A percentile compares a stretch with the other conserved stretches of the same genome.
These are phyloP conservation scores for Proisotoma minuta DNA, from an alignment of 2,888 invertebrate genomes.

Conservation along the genomic window DNA sequence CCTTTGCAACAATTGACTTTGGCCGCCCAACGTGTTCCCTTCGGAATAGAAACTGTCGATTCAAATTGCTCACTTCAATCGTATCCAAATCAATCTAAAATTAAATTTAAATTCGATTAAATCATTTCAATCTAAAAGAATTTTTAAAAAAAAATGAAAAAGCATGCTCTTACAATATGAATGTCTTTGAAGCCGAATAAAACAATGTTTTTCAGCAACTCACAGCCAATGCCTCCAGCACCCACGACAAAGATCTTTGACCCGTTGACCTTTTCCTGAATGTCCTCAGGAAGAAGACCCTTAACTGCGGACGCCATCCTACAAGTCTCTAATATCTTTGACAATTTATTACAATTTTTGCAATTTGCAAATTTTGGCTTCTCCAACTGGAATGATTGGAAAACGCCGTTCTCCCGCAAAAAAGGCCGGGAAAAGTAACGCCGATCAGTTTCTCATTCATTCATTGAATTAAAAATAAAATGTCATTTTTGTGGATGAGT, in stretches of 20 bases:
- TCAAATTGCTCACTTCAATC: conserved; percentile 97
- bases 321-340: no score
- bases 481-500: no score
- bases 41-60: conserved; percentile 97
- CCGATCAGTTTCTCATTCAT: no score
- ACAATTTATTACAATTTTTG: no score
- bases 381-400: no score
- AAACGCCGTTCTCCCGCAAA: no score
- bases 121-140: neutral
- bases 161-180: conserved; percentile 69
- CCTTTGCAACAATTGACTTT: conserved; percentile 85
- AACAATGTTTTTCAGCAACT: conserved; percentile 94
- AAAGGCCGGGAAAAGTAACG: no score
- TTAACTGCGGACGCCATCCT: conserved; percentile 47
- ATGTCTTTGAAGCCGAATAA: conserved; percentile 88
- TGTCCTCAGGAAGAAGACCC: conserved; percentile 62
- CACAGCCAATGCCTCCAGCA: conserved; percentile 98
- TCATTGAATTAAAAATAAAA: no score
- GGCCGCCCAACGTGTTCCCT: conserved; percentile 97
- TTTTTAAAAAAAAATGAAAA: neutral
- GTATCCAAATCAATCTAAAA: conserved; percentile 97
- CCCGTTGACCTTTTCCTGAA: conserved; percentile 63
- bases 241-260: conserved; percentile 83
- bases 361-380: no score
- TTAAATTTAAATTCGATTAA: neutral